Percentiles rank a stretch among this genome's conserved stretches.
phyloP scores from a whole-genome alignment of 2,888 invertebrate genomes.

The Steinernema carpocapsae region DNA sequence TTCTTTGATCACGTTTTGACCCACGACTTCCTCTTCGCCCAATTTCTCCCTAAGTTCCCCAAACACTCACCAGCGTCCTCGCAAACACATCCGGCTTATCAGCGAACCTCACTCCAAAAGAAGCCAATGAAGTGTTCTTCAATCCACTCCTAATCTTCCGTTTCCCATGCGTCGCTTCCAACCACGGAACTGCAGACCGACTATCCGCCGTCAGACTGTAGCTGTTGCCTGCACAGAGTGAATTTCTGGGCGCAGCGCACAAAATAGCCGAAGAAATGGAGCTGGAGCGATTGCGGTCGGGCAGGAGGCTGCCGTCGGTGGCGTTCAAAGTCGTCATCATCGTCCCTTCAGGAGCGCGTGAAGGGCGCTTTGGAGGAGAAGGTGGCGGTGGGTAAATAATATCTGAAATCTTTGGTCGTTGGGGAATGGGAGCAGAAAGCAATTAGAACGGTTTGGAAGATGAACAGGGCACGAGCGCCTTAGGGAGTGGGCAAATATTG shows the following conservation, averaged over 20 bases:
- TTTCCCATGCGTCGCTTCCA: not conserved
- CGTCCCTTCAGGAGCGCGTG: too few relatives aligned
- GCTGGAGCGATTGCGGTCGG: conserved; percentile 20
- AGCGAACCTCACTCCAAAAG: not conserved
- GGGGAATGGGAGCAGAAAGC: too few relatives aligned
- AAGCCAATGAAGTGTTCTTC: conserved; percentile 40
- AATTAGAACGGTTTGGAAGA: too few relatives aligned
- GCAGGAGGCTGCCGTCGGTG: not conserved
- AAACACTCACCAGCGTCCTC: conserved; percentile 46
- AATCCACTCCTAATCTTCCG: conserved; percentile 35
- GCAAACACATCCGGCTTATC: conserved; percentile 55
- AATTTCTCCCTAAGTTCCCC: not conserved
- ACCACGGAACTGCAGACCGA: not conserved
- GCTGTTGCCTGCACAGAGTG: conserved; percentile 49
- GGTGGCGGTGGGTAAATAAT: too few relatives aligned
- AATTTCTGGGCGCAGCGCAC: conserved; percentile 48
- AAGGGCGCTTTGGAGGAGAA: too few relatives aligned
- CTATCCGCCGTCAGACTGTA: conserved; percentile 45
- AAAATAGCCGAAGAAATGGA: conserved; percentile 5
- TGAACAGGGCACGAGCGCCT: too few relatives aligned
- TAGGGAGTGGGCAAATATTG: too few relatives aligned
- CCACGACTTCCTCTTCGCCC: not conserved
- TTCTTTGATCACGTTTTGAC: not conserved
- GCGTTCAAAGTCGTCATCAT: conserved; percentile 5
- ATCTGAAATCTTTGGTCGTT: too few relatives aligned